Conservation (phyloP, 2,888 invertebrate species). For the Volucella zonaria region DNA sequence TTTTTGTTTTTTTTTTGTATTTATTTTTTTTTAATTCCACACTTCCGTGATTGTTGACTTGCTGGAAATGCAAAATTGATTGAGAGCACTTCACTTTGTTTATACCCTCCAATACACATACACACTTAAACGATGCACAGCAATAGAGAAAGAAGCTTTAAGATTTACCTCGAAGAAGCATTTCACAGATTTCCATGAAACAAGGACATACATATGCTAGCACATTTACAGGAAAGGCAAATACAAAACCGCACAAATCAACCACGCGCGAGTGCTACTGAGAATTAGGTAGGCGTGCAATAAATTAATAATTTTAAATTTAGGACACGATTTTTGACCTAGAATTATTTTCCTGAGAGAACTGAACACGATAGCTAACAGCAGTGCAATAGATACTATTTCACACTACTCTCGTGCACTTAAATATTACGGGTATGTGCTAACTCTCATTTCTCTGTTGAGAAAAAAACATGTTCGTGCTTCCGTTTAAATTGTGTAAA, state of each 20-base stretch:
- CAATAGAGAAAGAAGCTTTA: conserved; percentile 25
- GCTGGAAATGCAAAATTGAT: conserved; percentile 58
- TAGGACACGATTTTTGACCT: conserved; percentile 35
- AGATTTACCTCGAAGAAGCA: conserved; percentile 65
- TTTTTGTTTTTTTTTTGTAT: not conserved
- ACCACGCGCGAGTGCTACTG: conserved; percentile 18
- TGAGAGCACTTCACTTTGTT: conserved; percentile 54
- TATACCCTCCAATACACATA: conserved; percentile 6
- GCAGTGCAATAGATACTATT: conserved; percentile 7
- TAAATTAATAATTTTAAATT: conserved; percentile 6
- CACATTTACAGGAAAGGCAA: conserved; percentile 49
- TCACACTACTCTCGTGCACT: conserved; percentile 4
- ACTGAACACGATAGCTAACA: not conserved
- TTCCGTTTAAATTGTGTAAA: conserved; percentile 61
- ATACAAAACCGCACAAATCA: conserved; percentile 25
- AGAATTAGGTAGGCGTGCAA: conserved; percentile 19
- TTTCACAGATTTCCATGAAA: conserved; percentile 61
- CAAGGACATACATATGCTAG: conserved; percentile 56
- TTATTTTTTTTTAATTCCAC: conserved; percentile 23
- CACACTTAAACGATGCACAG: not conserved
- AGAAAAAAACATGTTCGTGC: conserved; percentile 29
- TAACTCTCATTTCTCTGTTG: conserved; percentile 23
- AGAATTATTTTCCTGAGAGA: not conserved
- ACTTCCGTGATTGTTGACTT: conserved; percentile 49
- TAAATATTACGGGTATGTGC: not conserved